phyloP scores from a whole-genome alignment of 2,888 invertebrate species.

The Mantis religiosa region DNA sequence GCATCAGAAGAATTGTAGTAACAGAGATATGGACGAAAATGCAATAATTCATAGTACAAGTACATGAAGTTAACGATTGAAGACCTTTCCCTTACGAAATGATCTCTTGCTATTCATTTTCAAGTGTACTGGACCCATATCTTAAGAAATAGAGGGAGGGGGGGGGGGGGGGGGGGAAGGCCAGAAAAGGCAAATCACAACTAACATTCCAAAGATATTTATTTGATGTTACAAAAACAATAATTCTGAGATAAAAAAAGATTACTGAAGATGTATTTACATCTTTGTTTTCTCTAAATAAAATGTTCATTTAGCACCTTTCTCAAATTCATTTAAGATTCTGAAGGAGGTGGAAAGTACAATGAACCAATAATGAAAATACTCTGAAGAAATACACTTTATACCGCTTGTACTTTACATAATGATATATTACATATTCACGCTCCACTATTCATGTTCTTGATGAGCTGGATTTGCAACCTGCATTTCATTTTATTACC shows the following conservation, averaged over 20 bases:
- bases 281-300: neutral
- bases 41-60: too few species aligned
- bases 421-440: neutral
- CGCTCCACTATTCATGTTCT: neutral
- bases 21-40: too few species aligned
- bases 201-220: neutral
- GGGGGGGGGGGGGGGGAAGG: too few species aligned
- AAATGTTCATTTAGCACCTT: neutral
- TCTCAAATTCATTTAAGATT: neutral
- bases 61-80: too few species aligned
- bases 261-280: neutral
- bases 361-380: neutral
- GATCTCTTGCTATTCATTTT: too few species aligned
- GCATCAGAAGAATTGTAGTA: too few species aligned
- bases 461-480: neutral
- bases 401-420: neutral
- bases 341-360: neutral
- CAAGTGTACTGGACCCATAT: too few species aligned
- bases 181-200: neutral
- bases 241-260: neutral
- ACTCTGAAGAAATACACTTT: neutral
- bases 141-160: too few species aligned
- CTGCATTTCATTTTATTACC: neutral
- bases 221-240: conserved; percentile 9
- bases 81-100: too few species aligned